These are phyloP conservation scores for Netelia inedita DNA, from an alignment of 2,888 invertebrate species.

Conservation along the genomic window DNA sequence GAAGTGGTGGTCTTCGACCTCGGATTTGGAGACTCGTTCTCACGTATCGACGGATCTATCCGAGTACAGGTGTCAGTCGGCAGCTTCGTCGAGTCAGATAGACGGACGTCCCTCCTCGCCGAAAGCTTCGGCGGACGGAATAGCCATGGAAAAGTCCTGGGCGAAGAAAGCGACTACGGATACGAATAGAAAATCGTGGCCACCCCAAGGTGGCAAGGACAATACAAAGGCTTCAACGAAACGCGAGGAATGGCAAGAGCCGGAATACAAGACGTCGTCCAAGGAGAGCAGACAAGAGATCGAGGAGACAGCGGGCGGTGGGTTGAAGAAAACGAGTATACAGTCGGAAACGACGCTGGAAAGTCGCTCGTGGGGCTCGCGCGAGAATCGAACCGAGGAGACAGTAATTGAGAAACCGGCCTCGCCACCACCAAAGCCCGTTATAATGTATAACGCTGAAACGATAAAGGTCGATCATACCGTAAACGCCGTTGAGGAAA, in stretches of 20 bases:
- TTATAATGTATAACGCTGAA: conserved; percentile 85
- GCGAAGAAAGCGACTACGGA: conserved; percentile 86
- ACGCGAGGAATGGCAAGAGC: conserved; percentile 80
- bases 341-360: conserved; percentile 81
- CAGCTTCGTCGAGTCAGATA: conserved; percentile 77
- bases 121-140: conserved; percentile 88
- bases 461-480: conserved; percentile 84
- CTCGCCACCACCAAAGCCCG: conserved; percentile 75
- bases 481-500: conserved; percentile 82
- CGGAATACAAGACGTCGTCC: conserved; percentile 78
- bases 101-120: conserved; percentile 80
- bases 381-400: conserved; percentile 77
- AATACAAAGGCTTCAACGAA: conserved; percentile 77
- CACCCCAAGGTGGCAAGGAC: conserved; percentile 81
- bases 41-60: conserved; percentile 81
- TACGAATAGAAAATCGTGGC: conserved; percentile 86
- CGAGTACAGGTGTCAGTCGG: conserved; percentile 80
- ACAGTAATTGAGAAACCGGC: conserved; percentile 73
- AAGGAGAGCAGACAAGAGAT: conserved; percentile 79
- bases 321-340: conserved; percentile 80
- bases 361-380: conserved; percentile 80
- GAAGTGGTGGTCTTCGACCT: conserved; percentile 79
- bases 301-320: conserved; percentile 78
- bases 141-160: conserved; percentile 90
- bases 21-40: conserved; percentile 79